Percentiles rank a stretch among this genome's conserved stretches.
These are phyloP conservation scores for Cephus spinipes DNA, from an alignment of 2,888 invertebrate species.

Conservation along the genomic window DNA sequence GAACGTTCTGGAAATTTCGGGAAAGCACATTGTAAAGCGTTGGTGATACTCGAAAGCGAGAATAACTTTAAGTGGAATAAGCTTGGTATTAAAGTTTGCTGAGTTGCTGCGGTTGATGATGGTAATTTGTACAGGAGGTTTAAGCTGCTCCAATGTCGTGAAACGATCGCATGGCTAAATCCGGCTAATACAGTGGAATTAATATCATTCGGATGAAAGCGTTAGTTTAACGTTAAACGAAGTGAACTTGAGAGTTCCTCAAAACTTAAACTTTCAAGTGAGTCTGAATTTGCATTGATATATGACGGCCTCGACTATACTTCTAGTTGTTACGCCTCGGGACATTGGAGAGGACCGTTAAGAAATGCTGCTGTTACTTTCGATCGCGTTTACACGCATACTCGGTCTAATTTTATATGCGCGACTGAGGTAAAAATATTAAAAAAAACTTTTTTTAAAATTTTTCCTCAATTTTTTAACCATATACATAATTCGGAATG, in stretches of 20 bases:
- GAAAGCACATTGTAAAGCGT: background rate
- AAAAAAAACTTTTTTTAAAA: too few species aligned
- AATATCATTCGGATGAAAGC: background rate
- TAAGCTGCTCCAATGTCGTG: background rate
- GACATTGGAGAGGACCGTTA: background rate
- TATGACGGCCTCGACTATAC: background rate
- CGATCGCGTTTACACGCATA: background rate
- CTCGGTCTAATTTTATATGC: background rate
- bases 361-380: background rate
- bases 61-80: background rate
- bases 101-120: background rate
- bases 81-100: background rate
- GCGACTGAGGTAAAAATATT: background rate
- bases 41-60: background rate
- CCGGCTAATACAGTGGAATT: background rate
- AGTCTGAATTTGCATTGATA: background rate
- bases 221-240: background rate
- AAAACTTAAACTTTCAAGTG: background rate
- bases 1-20: background rate
- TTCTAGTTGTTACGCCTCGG: background rate
- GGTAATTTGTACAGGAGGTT: background rate
- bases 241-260: background rate
- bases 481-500: background rate
- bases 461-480: background rate
- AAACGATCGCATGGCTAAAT: background rate